A percentile compares a stretch with the other conserved stretches of the same genome.
Evolutionary conservation across 2,113 vertebrate genomes (phyloP).

Genomic region (Neoarius graeffei): DNA sequence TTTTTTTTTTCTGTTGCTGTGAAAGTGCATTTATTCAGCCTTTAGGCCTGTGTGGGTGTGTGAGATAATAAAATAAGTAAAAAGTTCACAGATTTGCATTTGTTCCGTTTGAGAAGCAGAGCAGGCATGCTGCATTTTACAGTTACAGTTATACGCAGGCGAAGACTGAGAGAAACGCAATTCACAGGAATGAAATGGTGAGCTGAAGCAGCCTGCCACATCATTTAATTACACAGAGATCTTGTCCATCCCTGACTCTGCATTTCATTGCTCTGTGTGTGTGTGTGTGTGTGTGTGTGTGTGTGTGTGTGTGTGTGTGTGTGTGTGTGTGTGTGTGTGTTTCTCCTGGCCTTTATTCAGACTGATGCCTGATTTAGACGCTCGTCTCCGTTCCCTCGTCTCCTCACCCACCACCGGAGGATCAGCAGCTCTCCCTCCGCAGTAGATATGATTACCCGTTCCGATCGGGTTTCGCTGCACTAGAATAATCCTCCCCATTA

Average conservation of each 20-base stretch:
- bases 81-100: slow-evolving; percentile 22
- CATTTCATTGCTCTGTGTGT: slow-evolving; percentile 48
- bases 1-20: neutral
- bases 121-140: neutral
- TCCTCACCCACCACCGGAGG: slow-evolving; percentile 64
- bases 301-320: slow-evolving; percentile 19
- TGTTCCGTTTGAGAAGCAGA: neutral
- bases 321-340: neutral
- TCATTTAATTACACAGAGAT: slow-evolving; percentile 54
- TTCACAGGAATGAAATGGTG: neutral
- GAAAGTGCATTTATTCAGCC: slow-evolving; percentile 15
- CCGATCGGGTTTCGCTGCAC: slow-evolving; percentile 58
- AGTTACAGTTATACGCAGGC: neutral
- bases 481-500: slow-evolving; percentile 60
- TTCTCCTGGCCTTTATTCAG: slow-evolving; percentile 41
- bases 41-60: neutral
- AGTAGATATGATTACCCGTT: slow-evolving; percentile 60
- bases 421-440: slow-evolving; percentile 69
- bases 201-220: neutral
- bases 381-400: slow-evolving; percentile 76
- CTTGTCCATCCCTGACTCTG: slow-evolving; percentile 43
- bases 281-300: slow-evolving; percentile 9
- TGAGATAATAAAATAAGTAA: neutral
- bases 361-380: slow-evolving; percentile 38
- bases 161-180: slow-evolving; percentile 1